Percentiles rank a stretch among this genome's conserved stretches.
Conservation (phyloP, 2,888 invertebrate species). For the Drosophila dives region DNA sequence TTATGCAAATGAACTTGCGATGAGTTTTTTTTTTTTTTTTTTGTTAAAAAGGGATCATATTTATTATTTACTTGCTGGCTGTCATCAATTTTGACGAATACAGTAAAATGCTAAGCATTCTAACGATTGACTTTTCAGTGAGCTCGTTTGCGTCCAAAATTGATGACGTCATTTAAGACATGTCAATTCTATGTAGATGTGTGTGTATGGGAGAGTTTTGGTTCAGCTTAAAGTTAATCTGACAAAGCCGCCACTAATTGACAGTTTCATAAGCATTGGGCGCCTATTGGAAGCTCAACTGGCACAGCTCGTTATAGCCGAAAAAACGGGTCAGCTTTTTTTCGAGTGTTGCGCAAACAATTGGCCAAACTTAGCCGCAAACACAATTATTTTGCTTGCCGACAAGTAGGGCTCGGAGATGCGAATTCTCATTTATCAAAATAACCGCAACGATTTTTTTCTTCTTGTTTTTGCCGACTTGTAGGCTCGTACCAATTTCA, state of each 20-base stretch:
- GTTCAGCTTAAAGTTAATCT: constrained; percentile 59
- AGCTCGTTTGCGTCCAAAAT: constrained; percentile 35
- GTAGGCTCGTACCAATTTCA: constrained; percentile 50
- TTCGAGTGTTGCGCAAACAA: constrained; percentile 75
- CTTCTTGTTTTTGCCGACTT: neutral
- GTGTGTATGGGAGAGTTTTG: neutral
- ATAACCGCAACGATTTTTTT: constrained; percentile 1
- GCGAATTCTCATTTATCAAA: constrained; percentile 54
- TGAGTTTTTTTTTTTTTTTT: constrained; percentile 49
- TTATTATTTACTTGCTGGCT: constrained; percentile 78
- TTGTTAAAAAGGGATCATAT: constrained; percentile 69
- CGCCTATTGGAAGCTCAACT: constrained; percentile 16
- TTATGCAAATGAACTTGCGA: constrained; percentile 70
- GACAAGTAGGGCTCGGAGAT: constrained; percentile 15
- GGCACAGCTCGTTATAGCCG: constrained; percentile 62
- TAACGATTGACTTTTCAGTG: constrained; percentile 53
- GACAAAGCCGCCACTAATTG: constrained; percentile 71
- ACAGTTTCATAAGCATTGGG: constrained; percentile 72
- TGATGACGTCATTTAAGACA: constrained; percentile 51
- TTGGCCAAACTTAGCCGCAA: constrained; percentile 43
- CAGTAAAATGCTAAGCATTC: constrained; percentile 33
- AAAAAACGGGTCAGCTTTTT: constrained; percentile 26
- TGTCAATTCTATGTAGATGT: constrained; percentile 3
- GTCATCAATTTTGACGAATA: constrained; percentile 65
- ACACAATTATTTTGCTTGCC: constrained; percentile 50